Evolutionary conservation across 2,113 vertebrate species (phyloP).

Genomic region (Odocoileus hemionus): DNA sequence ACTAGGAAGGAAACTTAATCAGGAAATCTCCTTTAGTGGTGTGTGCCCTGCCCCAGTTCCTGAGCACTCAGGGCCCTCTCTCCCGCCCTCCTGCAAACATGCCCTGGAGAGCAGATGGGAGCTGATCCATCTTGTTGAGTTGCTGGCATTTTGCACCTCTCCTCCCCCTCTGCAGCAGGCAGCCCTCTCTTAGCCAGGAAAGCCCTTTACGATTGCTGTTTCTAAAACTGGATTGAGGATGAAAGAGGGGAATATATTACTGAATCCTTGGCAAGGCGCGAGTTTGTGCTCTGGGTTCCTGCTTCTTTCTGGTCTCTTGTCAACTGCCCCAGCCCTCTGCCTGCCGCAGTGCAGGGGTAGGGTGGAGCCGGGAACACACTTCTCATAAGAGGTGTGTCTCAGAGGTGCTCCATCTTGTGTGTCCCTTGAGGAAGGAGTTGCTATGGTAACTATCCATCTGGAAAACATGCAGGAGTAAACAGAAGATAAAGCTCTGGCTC

Average conservation of each 20-base stretch:
- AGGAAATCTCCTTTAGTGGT: neutral
- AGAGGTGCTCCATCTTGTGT: slow-evolving; percentile 6
- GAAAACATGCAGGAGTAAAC: slow-evolving; percentile 67
- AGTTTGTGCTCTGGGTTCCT: neutral
- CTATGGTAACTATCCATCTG: slow-evolving; percentile 70
- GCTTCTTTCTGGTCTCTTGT: neutral
- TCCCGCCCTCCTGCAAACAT: neutral
- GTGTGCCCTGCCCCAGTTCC: neutral
- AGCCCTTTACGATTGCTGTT: neutral
- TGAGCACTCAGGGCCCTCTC: neutral
- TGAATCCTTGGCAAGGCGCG: neutral
- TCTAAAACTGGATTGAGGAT: neutral
- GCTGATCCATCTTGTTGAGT: neutral
- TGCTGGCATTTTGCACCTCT: neutral
- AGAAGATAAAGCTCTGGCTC: slow-evolving; percentile 59
- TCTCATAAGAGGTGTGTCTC: slow-evolving; percentile 54
- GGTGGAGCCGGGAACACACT: neutral
- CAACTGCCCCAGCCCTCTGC: neutral
- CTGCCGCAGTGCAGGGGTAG: neutral
- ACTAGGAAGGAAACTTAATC: neutral
- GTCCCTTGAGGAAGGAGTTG: slow-evolving; percentile 56
- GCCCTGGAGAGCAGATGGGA: neutral
- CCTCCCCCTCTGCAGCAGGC: neutral
- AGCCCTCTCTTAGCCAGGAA: neutral
- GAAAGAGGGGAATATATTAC: neutral